Percentiles rank a stretch among this genome's conserved stretches.
These are phyloP conservation scores for Porites lutea DNA, from an alignment of 64 coral and sea anemone species.

Conservation along the genomic window DNA sequence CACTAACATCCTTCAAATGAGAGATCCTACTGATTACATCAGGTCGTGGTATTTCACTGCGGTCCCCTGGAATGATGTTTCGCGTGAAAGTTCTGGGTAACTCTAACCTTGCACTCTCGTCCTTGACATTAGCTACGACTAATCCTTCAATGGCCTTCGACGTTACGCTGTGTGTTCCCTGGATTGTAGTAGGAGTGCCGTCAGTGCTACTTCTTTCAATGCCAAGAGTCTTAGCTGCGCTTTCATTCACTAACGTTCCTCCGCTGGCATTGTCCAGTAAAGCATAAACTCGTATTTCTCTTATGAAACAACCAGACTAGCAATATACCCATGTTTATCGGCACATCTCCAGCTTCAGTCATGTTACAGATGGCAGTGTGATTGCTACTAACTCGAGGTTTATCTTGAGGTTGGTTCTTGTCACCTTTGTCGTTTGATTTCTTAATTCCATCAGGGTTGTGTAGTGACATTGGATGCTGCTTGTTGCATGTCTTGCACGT, in stretches of 20 bases:
- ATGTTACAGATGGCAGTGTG: conserved; percentile 28
- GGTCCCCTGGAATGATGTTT: conserved; percentile 62
- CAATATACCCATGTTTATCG: conserved; percentile 60
- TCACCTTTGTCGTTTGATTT: not conserved
- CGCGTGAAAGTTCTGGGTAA: conserved; percentile 29
- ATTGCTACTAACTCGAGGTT: conserved; percentile 16
- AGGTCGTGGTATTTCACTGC: conserved; percentile 69
- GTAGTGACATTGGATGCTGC: conserved; percentile 80
- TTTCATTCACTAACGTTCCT: conserved; percentile 71
- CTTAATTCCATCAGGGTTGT: conserved; percentile 30
- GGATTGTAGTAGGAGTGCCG: conserved; percentile 67
- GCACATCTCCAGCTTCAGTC: conserved; percentile 55
- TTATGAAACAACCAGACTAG: conserved; percentile 65
- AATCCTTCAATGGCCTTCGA: conserved; percentile 53
- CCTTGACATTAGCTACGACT: too few relatives aligned
- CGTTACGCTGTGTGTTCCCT: conserved; percentile 43
- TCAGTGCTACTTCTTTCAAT: conserved; percentile 68
- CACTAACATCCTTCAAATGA: conserved; percentile 44
- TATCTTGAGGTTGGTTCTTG: not conserved
- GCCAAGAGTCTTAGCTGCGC: conserved; percentile 37
- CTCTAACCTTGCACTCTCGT: not conserved
- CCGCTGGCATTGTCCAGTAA: conserved; percentile 81
- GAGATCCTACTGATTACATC: conserved; percentile 27
- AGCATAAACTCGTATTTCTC: conserved; percentile 60
- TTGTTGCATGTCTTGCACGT: conserved; percentile 65